phyloP scores from a whole-genome alignment of 1,140 invertebrate species.

The Drosophila pallidifrons region DNA sequence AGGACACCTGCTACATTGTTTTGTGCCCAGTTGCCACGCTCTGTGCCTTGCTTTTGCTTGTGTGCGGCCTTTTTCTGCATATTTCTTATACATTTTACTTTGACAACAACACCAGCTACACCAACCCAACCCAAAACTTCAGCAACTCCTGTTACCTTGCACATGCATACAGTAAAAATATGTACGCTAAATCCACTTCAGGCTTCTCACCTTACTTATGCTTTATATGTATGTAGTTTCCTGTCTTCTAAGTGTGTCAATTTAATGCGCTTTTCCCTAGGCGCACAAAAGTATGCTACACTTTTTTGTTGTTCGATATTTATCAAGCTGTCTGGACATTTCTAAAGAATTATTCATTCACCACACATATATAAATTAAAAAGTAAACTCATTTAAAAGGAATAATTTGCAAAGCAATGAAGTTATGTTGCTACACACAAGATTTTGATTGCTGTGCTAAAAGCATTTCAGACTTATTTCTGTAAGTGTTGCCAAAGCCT shows the following conservation, averaged over 20 bases:
- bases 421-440: too few relatives aligned
- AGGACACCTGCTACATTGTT: constrained; percentile 75
- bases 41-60: background rate
- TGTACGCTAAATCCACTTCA: constrained; percentile 45
- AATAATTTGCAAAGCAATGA: background rate
- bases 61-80: constrained; percentile 65
- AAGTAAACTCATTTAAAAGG: background rate
- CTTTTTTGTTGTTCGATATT: constrained; percentile 13
- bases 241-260: constrained; percentile 24
- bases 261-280: constrained; percentile 59
- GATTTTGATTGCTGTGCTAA: too few relatives aligned
- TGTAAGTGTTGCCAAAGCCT: background rate
- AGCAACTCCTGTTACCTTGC: constrained; percentile 31
- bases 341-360: constrained; percentile 1
- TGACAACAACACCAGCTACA: constrained; percentile 38
- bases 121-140: constrained; percentile 11
- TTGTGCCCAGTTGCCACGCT: constrained; percentile 29
- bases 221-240: background rate
- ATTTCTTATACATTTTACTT: constrained; percentile 79
- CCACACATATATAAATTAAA: background rate
- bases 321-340: background rate
- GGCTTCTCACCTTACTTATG: constrained; percentile 19
- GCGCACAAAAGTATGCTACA: constrained; percentile 52
- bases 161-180: constrained; percentile 22
- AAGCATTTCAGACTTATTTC: background rate